Evolutionary conservation across 2,888 invertebrate genomes (phyloP), one percentile per base, ranked within the genome.

Genomic region (Agriopis marginaria): DNA sequence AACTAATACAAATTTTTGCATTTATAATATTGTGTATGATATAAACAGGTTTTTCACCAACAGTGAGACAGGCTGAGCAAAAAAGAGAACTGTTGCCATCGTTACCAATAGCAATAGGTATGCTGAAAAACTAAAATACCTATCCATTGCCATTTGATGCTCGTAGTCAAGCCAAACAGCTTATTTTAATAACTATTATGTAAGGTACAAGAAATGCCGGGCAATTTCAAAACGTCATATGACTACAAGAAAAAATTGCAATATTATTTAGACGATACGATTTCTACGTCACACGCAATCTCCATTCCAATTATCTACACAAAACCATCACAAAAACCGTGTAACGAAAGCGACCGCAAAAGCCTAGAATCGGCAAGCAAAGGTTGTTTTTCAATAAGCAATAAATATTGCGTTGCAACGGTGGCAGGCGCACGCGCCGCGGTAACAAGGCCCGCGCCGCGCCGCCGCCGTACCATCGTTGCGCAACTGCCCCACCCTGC

Each of bases 361-460:
- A 86, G 84, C 79, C 82, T 85, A 65, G 86, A 86, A 66, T 83
- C 79, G 17, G 58, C 58, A 58, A 79, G 79, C 60, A 86, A 87
- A 84, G 88, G 86, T 86, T 88, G 91, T 93, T 92, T 93, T 92
- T 93, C 93, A 92, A 93, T 93, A 92, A 90, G 92, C 91, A 91
- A 93, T 94, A 94, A 94, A 94, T 93, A 93, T 92, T 88, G 89
- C 87, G 89, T 89, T 86, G 89, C 89, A 91, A 90, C 89, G 86
- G 92, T 88, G 90, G 91, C 89, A 83, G 76, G 86, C 88, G 91
- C 91, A 88, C 90, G 90, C 91, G 89, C 89, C 86, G 86, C 71
- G 64, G 88, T 92, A 93, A 92, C 92, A 89, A 93, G 86, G 76
- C 79, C 82, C 66, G 87, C 84, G 87, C 83, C 90, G 23, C 23